These are phyloP conservation scores for Tetropium fuscum DNA, from an alignment of 2,888 invertebrate species.

Conservation along the genomic window DNA sequence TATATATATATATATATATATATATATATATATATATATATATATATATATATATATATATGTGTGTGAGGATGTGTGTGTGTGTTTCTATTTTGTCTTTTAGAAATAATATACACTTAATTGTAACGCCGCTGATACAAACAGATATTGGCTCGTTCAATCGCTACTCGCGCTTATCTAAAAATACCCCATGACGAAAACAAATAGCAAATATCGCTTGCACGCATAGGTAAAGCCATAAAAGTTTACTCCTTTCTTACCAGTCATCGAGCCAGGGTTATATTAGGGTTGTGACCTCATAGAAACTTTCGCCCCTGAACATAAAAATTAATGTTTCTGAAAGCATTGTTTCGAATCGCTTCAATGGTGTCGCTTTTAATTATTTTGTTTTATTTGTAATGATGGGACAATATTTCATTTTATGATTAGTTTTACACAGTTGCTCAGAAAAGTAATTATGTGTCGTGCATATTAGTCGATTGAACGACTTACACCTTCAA, in stretches of 20 bases:
- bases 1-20: too few relatives aligned
- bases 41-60: too few relatives aligned
- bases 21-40: too few relatives aligned
- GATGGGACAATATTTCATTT: too few relatives aligned
- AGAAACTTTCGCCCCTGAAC: slow-evolving; percentile 10
- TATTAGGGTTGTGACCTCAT: slow-evolving; percentile 17
- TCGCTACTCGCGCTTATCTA: slow-evolving; percentile 18
- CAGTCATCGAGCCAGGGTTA: slow-evolving; percentile 11
- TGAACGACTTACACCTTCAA: too few relatives aligned
- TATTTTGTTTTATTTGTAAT: neutral
- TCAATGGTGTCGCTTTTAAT: neutral
- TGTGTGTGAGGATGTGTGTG: too few relatives aligned
- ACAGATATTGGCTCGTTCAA: slow-evolving; percentile 8
- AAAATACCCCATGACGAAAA: slow-evolving; percentile 25
- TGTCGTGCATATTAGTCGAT: too few relatives aligned
- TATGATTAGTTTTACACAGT: too few relatives aligned
- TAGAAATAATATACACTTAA: too few relatives aligned
- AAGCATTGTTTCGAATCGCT: slow-evolving; percentile 3
- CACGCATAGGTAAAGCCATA: slow-evolving; percentile 24
- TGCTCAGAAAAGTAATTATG: too few relatives aligned
- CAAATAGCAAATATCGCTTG: slow-evolving; percentile 22
- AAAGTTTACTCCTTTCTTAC: slow-evolving; percentile 8
- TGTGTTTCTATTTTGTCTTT: too few relatives aligned
- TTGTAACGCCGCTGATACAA: neutral
- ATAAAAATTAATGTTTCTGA: slow-evolving; percentile 9